A percentile compares a stretch with the other conserved stretches of the same genome.
Conservation (phyloP, 2,888 invertebrate genomes). For the Pharmacophagus antenor region DNA sequence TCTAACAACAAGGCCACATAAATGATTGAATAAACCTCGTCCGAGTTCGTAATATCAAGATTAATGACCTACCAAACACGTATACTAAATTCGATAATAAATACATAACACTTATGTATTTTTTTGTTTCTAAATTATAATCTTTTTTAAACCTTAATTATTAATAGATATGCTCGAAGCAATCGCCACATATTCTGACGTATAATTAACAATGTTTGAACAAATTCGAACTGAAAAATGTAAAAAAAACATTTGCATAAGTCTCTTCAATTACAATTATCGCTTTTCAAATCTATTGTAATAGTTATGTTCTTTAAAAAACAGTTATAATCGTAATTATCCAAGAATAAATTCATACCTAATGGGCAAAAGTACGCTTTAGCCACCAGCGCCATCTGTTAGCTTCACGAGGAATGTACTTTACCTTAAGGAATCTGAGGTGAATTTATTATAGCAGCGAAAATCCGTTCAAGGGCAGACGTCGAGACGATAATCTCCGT, state of each 20-base stretch:
- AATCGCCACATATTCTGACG: too few relatives aligned
- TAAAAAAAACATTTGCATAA: too few relatives aligned
- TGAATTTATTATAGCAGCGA: slow-evolving; percentile 20
- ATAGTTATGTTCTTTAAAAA: too few relatives aligned
- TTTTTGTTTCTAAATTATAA: not conserved
- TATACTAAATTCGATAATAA: slow-evolving; percentile 2
- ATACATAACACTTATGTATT: not conserved
- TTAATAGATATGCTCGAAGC: too few relatives aligned
- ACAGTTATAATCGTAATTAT: too few relatives aligned
- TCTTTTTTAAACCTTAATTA: too few relatives aligned
- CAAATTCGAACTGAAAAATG: too few relatives aligned
- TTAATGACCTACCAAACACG: slow-evolving; percentile 8
- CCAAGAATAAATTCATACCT: not conserved
- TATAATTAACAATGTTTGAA: too few relatives aligned
- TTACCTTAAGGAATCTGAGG: slow-evolving; percentile 3
- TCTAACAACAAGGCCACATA: not conserved
- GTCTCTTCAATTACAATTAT: too few relatives aligned
- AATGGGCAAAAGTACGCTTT: not conserved
- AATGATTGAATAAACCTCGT: not conserved
- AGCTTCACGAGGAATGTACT: slow-evolving; percentile 3
- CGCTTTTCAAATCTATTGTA: too few relatives aligned
- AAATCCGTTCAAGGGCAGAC: slow-evolving; percentile 30
- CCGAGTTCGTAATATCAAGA: not conserved
- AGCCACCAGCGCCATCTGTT: slow-evolving; percentile 22
- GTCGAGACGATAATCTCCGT: slow-evolving; percentile 27